Evolutionary conservation across 2,113 vertebrate genomes (phyloP), one percentile per base, ranked within the genome.

Genomic region (Leucopsar rothschildi): DNA sequence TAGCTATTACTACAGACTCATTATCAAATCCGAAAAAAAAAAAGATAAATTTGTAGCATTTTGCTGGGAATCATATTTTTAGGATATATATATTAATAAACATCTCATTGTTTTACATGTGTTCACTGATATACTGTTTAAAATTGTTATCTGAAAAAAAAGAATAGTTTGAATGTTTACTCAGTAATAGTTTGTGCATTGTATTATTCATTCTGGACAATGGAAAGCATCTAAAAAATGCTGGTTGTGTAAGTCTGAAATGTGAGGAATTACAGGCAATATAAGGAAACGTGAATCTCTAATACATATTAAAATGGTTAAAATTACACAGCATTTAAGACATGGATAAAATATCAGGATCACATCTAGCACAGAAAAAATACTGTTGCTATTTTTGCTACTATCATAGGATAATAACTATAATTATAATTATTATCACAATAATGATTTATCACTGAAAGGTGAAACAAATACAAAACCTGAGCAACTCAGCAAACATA

Each of bases 191-290:
- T 94, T 40, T 80, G 49, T 88, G 65, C 87, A 92, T 92, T 75
- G 19, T 49, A 86, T 95, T 96, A 91, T 88, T 87, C 81, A 79
- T 29, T 35, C 60, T 15, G 11, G 56, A 95, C 93, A 97, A 95
- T 50, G 82, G 93, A 97, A 97, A 97, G 77, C 96, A 96, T 96
- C 69, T 97, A 59, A 97, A 95, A 97, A 94, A 96, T 91, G 84
- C 60, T 68, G 35, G 15, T 28, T 96, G 93, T 85, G 63, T 63
- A 93, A 92, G 49, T 78, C 45, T 66, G 79, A 86, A 96, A 88
- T 92, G 57, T 83, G 63, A 95, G 81, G 81, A 94, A 82, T 82
- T 93, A 73, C 28, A 90, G 31, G 68, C 52, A 82, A 42, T 57
- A n/a, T 87, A 96, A 96, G 95, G 20, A 24, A 86, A 83, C 25